phyloP scores from a whole-genome alignment of 2,888 invertebrate genomes.

The Synanthedon tipuliformis region DNA sequence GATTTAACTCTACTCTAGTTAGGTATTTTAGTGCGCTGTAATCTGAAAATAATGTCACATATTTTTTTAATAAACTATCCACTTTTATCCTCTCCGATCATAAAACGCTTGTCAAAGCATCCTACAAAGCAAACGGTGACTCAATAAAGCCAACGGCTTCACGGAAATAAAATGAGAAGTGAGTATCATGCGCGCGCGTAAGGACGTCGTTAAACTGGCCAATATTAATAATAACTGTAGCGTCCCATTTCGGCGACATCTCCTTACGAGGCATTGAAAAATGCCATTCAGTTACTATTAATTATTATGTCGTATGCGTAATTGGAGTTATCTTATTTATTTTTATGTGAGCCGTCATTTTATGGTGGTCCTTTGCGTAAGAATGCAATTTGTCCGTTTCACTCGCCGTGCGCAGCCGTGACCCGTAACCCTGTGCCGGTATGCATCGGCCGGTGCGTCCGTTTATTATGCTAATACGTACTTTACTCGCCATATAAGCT shows the following conservation, averaged over 20 bases:
- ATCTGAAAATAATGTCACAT: too few species aligned
- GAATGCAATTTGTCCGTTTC: slow-evolving; percentile 46
- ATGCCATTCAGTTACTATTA: slow-evolving; percentile 7
- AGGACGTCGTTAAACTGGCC: slow-evolving; percentile 36
- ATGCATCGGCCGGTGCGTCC: slow-evolving; percentile 14
- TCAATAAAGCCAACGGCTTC: slow-evolving; percentile 33
- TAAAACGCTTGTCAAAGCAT: slow-evolving; percentile 18
- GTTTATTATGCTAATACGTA: slow-evolving; percentile 50
- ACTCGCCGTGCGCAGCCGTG: slow-evolving; percentile 18
- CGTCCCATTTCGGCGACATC: slow-evolving; percentile 27
- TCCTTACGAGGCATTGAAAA: slow-evolving; percentile 12
- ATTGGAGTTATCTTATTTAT: slow-evolving; percentile 15
- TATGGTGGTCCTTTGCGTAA: slow-evolving; percentile 34
- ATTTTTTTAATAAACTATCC: background rate
- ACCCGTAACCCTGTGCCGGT: slow-evolving; percentile 28
- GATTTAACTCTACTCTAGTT: too few species aligned
- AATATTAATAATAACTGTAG: slow-evolving; percentile 39
- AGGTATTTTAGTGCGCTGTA: too few species aligned
- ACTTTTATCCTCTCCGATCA: slow-evolving; percentile 8
- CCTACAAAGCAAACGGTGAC: slow-evolving; percentile 21
- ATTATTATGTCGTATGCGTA: slow-evolving; percentile 1
- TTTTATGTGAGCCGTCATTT: slow-evolving; percentile 6
- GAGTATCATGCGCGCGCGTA: slow-evolving; percentile 20
- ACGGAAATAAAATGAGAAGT: slow-evolving; percentile 30
- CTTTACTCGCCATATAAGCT: background rate